Evolutionary conservation across 2,888 invertebrate species (phyloP), one percentile per base, ranked within the genome.

Genomic region (Drosophila lacicola): DNA sequence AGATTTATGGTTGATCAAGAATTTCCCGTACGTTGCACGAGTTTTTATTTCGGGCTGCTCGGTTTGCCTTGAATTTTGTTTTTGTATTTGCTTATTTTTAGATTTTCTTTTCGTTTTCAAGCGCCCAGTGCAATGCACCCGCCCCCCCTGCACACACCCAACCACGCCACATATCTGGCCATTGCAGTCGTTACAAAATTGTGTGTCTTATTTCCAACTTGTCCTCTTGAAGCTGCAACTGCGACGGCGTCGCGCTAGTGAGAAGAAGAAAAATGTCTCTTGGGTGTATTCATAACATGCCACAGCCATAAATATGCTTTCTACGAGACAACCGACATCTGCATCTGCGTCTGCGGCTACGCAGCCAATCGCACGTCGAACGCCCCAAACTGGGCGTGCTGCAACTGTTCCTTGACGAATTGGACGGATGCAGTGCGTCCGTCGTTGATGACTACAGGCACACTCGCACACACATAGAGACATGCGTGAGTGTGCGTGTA

Each of bases 1-100:
- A 90, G 90, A 90, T 91, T 90, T 90, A 90, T 90, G 81, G 77
- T 86, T 85, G 88, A 89, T 91, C 90, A 88, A 88, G 88, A 90
- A 90, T 90, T 90, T 89, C 74, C 82, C 89, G 83, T 87, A 74
- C 86, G 80, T 47, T 66, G 69, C 70, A 71, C 74, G 76, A 80
- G 83, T 67, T 80, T 74, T 84, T 64, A 47, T 62, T 61, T 77
- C 21, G 46, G 37, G 39, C 50, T n/a, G 50, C 60, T 60, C 39
- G 60, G 34, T 29, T 69, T 63, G 70, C 46, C 63, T 60, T 69
- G 58, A 49, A 56, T 61, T 50, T 55, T 36, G 45, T 44, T 57
- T 55, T 55, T 70, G 49, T 29, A 51, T 37, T 75, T 70, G 63
- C 55, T 70, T 87, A 88, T 87, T 87, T 87, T 89, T 89, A 87